Evolutionary conservation across 1,140 invertebrate species (phyloP).

Genomic region (Lordiphosa mommai): DNA sequence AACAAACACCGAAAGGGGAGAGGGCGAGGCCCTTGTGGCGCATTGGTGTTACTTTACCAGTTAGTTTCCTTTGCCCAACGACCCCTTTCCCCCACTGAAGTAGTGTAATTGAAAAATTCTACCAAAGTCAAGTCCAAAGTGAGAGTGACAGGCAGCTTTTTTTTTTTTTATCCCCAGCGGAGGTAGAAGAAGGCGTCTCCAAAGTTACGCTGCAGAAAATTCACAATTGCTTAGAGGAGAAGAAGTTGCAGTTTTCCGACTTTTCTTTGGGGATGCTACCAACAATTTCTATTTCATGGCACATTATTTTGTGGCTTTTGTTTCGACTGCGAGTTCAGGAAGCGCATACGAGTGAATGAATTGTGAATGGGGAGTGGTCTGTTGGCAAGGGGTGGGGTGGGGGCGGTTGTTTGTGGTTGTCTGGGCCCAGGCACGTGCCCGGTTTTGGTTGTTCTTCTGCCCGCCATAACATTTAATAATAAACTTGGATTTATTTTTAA

Average conservation of each 20-base stretch:
- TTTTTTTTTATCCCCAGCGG: neutral
- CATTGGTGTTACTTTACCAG: slow-evolving; percentile 47
- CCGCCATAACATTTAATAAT: slow-evolving; percentile 1
- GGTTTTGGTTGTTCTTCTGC: neutral
- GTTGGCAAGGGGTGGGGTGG: no score
- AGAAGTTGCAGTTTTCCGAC: slow-evolving; percentile 28
- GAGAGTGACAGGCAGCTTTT: slow-evolving; percentile 59
- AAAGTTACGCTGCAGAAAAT: slow-evolving; percentile 74
- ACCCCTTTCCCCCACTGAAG: slow-evolving; percentile 26
- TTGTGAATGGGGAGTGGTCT: neutral
- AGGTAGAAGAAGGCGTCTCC: slow-evolving; percentile 46
- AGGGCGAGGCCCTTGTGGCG: slow-evolving; percentile 42
- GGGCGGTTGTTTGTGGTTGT: neutral
- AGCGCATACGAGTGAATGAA: slow-evolving; percentile 7
- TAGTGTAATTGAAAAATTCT: slow-evolving; percentile 76
- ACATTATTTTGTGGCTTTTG: slow-evolving; percentile 77
- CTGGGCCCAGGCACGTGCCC: slow-evolving; percentile 1
- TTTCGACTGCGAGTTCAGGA: slow-evolving; percentile 44
- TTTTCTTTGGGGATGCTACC: slow-evolving; percentile 17
- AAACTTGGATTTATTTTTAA: slow-evolving; percentile 10
- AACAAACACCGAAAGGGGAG: slow-evolving; percentile 19
- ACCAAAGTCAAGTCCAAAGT: slow-evolving; percentile 76
- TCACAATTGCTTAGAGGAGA: slow-evolving; percentile 38
- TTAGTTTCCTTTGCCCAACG: slow-evolving; percentile 17
- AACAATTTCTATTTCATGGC: slow-evolving; percentile 75